Evolutionary conservation across 1,140 invertebrate species (phyloP).

Genomic region (Habropoda laboriosa): DNA sequence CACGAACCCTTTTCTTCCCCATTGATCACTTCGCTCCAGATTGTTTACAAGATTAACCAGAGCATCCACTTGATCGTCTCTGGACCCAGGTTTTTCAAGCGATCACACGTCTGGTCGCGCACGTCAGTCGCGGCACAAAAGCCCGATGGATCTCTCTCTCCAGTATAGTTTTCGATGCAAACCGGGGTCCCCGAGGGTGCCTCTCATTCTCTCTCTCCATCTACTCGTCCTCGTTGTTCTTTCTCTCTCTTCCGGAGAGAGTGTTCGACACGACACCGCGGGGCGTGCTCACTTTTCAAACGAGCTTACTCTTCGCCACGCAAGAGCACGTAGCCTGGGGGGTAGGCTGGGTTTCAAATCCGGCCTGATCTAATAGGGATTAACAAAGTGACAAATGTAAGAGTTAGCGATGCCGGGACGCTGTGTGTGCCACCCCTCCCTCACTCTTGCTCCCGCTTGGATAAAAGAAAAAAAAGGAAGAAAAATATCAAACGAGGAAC

Average conservation of each 20-base stretch:
- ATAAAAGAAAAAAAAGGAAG: too few relatives aligned
- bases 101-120: slow-evolving; percentile 37
- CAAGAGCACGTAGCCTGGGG: slow-evolving; percentile 64
- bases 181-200: slow-evolving; percentile 46
- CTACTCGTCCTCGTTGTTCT: slow-evolving; percentile 8
- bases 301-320: slow-evolving; percentile 73
- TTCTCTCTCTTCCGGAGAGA: slow-evolving; percentile 52
- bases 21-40: background rate
- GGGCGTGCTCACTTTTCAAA: slow-evolving; percentile 74
- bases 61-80: slow-evolving; percentile 5
- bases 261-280: slow-evolving; percentile 64
- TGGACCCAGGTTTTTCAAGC: slow-evolving; percentile 7
- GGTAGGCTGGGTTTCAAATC: slow-evolving; percentile 67
- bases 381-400: slow-evolving; percentile 76
- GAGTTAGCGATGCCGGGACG: slow-evolving; percentile 67
- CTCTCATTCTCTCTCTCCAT: slow-evolving; percentile 43
- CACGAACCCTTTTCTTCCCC: too few relatives aligned
- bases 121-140: slow-evolving; percentile 23
- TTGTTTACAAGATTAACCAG: slow-evolving; percentile 5
- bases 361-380: slow-evolving; percentile 75
- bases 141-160: slow-evolving; percentile 61
- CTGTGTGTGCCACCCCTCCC: slow-evolving; percentile 40
- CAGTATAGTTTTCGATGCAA: slow-evolving; percentile 52
- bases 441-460: slow-evolving; percentile 7
- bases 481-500: slow-evolving; percentile 49